phyloP scores from a whole-genome alignment of 2,888 invertebrate species.

The Leptinotarsa juncta region DNA sequence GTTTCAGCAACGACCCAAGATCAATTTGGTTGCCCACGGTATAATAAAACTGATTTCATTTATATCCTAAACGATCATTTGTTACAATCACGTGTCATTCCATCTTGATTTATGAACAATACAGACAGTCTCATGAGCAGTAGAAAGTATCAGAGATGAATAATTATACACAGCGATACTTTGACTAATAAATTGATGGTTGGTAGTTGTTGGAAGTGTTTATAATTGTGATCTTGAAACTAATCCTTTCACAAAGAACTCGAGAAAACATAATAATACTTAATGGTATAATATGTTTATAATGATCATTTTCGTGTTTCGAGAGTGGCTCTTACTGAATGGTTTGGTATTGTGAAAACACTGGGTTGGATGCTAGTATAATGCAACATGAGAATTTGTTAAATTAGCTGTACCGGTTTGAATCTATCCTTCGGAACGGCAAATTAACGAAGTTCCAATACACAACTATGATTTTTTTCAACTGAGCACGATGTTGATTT shows the following conservation, averaged over 20 bases:
- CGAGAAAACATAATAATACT: slow-evolving; percentile 29
- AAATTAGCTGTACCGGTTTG: not conserved
- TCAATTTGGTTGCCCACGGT: not conserved
- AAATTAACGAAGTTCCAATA: not conserved
- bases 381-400: slow-evolving; percentile 1
- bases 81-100: slow-evolving; percentile 16
- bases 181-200: slow-evolving; percentile 33
- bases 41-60: slow-evolving; percentile 3
- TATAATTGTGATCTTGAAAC: slow-evolving; percentile 31
- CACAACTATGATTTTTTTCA: too few relatives aligned
- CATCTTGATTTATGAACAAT: slow-evolving; percentile 21
- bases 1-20: not conserved
- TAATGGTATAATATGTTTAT: slow-evolving; percentile 33
- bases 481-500: too few relatives aligned
- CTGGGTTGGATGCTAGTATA: not conserved
- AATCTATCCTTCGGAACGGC: not conserved
- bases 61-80: slow-evolving; percentile 1
- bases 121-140: not conserved
- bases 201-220: slow-evolving; percentile 35
- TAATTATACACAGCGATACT: slow-evolving; percentile 19
- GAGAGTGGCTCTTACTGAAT: slow-evolving; percentile 1
- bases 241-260: slow-evolving; percentile 36
- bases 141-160: slow-evolving; percentile 18
- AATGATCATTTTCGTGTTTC: slow-evolving; percentile 11
- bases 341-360: slow-evolving; percentile 9